These are phyloP conservation scores for Mus spicilegus DNA, from an alignment of 2,113 vertebrate genomes.

Conservation along the genomic window DNA sequence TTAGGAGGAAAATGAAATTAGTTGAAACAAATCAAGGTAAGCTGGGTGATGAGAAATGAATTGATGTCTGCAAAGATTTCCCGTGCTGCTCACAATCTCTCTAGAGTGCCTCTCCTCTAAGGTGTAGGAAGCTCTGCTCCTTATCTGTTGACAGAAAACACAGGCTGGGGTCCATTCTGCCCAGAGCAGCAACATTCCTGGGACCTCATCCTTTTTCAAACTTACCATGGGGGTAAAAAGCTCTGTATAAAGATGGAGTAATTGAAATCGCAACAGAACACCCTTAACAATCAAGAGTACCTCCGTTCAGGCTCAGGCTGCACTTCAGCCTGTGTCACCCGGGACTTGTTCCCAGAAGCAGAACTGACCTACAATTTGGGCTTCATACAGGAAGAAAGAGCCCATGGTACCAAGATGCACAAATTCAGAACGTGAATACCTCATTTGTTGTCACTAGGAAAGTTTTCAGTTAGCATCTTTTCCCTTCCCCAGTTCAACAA, in stretches of 20 bases:
- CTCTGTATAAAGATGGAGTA: not conserved
- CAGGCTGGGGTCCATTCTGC: not conserved
- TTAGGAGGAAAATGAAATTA: slow-evolving; percentile 19
- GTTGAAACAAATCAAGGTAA: slow-evolving; percentile 12
- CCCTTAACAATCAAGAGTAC: not conserved
- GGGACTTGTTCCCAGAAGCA: not conserved
- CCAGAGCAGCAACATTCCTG: not conserved
- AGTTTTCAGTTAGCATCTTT: not conserved
- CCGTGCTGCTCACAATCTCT: not conserved
- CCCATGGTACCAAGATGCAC: not conserved
- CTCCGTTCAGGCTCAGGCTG: too few species aligned
- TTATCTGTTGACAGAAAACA: not conserved
- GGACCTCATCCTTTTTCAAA: not conserved
- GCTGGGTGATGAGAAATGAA: not conserved
- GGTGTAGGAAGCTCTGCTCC: too few species aligned
- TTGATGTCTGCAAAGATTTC: not conserved
- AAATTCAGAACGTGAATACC: not conserved
- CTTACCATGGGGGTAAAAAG: not conserved
- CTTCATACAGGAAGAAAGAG: not conserved
- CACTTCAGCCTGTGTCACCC: too few species aligned
- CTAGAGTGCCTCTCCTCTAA: not conserved
- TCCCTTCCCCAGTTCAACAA: not conserved
- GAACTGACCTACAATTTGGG: not conserved
- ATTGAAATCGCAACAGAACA: not conserved
- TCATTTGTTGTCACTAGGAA: not conserved